Evolutionary conservation across 2,797 vertebrate genomes (phyloP), one percentile per base, ranked within the genome.

Genomic region (Oryzias dopingdopingensis): DNA sequence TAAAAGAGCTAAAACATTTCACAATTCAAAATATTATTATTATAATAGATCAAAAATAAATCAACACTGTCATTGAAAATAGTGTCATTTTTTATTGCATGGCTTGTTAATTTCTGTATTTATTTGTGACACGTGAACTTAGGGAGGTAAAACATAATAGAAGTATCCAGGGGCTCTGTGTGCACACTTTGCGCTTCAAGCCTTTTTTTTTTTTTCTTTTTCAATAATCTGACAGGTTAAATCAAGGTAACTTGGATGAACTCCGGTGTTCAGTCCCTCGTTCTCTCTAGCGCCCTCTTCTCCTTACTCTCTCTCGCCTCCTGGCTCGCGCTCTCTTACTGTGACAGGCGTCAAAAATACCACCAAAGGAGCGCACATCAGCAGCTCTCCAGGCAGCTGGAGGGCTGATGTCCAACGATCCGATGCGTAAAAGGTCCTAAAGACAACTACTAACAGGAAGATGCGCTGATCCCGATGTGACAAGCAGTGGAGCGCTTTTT

Each of bases 301-400:
- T 42, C 32, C 49, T 16, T 49, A 17, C 23, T 13, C 48, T 6
- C 43, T 7, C 24, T 23, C 22, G n/a, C 20, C 10, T 17, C 16
- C 17, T 24, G 20, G 20, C 23, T 18, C 55, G 52, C 66, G 14
- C 56, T 23, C 49, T 23, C 58, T 41, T 22, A 58, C 47, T 4
- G 63, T 82, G 83, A 83, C 80, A 82, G 68, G 67, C 81, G 58
- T 88, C 76, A 79, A 66, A 83, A 80, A 62, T 69, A 72, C 65
- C 79, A 77, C 71, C 70, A 48, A 55, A 70, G 67, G 65, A 79
- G 70, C 70, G 62, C 48, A 20, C 65, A 67, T 67, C 75, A 74
- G 76, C 78, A 72, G 77, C 73, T 78, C 48, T 69, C 48, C 72
- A 45, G 52, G 16, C 63, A 65, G 65, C 56, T 59, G 56, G 22